A percentile compares a stretch with the other conserved stretches of the same genome.
phyloP scores from a whole-genome alignment of 2,888 invertebrate species.

The Ditula angustiorana region DNA sequence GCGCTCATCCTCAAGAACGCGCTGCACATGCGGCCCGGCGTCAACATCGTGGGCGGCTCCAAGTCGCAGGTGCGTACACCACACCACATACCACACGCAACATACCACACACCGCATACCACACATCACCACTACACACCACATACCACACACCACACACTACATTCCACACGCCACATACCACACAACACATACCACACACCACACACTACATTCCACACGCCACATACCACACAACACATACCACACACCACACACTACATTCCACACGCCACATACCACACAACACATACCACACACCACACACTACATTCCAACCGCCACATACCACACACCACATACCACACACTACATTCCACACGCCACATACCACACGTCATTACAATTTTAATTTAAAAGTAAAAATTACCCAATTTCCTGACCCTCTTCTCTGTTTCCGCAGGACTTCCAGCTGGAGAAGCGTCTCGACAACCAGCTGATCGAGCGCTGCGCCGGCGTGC shows the following conservation, averaged over 20 bases:
- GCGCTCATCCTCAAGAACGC: slow-evolving; percentile 95
- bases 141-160: neutral
- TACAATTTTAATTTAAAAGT: too few species aligned
- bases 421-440: slow-evolving; percentile 45
- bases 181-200: neutral
- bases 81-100: neutral
- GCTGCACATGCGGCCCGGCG: slow-evolving; percentile 94
- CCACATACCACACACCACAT: neutral
- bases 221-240: too few species aligned
- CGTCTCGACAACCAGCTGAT: slow-evolving; percentile 92
- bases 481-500: slow-evolving; percentile 89
- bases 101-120: too few species aligned
- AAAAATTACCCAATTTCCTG: neutral
- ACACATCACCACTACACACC: too few species aligned
- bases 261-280: too few species aligned
- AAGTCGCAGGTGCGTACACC: slow-evolving; percentile 87
- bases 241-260: neutral
- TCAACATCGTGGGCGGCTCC: slow-evolving; percentile 96
- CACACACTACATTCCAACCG: too few species aligned
- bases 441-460: slow-evolving; percentile 95
- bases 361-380: too few species aligned
- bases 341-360: too few species aligned
- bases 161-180: too few species aligned
- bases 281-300: too few species aligned
- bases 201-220: too few species aligned